phyloP scores from a whole-genome alignment of 2,888 invertebrate species.

The Malthinus seriepunctatus region DNA sequence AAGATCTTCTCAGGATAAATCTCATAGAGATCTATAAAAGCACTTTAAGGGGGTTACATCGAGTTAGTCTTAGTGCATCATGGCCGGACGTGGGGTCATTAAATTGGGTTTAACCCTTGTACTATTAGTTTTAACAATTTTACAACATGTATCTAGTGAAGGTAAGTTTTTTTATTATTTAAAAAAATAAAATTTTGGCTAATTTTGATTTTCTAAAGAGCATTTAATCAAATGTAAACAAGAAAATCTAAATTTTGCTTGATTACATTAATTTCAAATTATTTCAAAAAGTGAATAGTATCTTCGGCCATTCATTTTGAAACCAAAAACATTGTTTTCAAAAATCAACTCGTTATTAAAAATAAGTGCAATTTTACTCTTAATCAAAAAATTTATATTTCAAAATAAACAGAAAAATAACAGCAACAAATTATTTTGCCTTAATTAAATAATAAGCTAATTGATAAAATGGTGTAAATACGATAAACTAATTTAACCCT shows the following conservation, averaged over 20 bases:
- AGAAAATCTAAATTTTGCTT: background rate
- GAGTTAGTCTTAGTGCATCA: conserved; percentile 42
- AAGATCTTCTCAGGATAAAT: conserved; percentile 11
- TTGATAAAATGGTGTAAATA: background rate
- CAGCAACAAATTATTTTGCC: too few relatives aligned
- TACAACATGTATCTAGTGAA: conserved; percentile 38
- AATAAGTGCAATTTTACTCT: too few relatives aligned
- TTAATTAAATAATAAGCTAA: conserved; percentile 9
- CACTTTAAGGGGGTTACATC: conserved; percentile 32
- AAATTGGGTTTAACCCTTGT: conserved; percentile 45
- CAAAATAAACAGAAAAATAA: background rate
- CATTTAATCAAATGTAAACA: background rate
- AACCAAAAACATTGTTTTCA: background rate
- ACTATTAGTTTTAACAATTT: conserved; percentile 40
- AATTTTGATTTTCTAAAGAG: background rate
- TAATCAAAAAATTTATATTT: background rate
- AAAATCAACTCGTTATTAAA: too few relatives aligned
- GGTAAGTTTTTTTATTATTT: conserved; percentile 36
- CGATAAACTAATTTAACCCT: conserved; percentile 4
- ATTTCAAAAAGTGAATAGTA: background rate
- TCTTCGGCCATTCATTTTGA: background rate
- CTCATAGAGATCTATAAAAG: conserved; percentile 39
- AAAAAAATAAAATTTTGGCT: background rate
- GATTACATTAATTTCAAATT: background rate
- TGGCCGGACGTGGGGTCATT: conserved; percentile 43